Conservation (phyloP, 1,140 invertebrate species). For the Hylyphantes graminicola region DNA sequence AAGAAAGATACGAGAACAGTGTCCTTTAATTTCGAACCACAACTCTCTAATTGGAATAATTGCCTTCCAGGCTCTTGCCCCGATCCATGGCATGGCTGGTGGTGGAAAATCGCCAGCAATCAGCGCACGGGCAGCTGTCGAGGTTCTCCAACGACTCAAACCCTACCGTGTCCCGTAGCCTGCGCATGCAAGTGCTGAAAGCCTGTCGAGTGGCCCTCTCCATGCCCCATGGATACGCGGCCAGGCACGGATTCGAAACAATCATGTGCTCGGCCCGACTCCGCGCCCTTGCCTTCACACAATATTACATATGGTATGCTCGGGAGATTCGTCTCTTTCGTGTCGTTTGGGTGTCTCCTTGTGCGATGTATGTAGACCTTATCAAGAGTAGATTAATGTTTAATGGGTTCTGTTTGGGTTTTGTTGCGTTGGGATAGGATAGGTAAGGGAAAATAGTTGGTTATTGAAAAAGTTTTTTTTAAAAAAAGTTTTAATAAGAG, state of each 20-base stretch:
- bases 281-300: conserved; percentile 44
- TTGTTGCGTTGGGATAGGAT: no score
- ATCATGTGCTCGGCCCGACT: conserved; percentile 52
- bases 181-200: conserved; percentile 43
- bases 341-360: neutral
- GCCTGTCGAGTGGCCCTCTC: conserved; percentile 39
- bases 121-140: conserved; percentile 34
- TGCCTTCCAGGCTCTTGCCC: conserved; percentile 53
- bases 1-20: no score
- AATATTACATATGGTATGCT: conserved; percentile 58
- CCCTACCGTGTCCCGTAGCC: neutral
- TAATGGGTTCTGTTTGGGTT: no score
- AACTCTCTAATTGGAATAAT: conserved; percentile 51
- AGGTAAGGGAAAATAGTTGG: no score
- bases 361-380: conserved; percentile 24
- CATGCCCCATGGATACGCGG: conserved; percentile 28
- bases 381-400: neutral
- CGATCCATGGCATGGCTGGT: conserved; percentile 61
- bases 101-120: conserved; percentile 46
- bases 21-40: neutral
- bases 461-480: no score
- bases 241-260: conserved; percentile 45
- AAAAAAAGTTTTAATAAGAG: no score
- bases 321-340: neutral
- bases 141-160: conserved; percentile 18